phyloP scores from a whole-genome alignment of 2,797 vertebrate species.

The Schizothorax lantsangensis region DNA sequence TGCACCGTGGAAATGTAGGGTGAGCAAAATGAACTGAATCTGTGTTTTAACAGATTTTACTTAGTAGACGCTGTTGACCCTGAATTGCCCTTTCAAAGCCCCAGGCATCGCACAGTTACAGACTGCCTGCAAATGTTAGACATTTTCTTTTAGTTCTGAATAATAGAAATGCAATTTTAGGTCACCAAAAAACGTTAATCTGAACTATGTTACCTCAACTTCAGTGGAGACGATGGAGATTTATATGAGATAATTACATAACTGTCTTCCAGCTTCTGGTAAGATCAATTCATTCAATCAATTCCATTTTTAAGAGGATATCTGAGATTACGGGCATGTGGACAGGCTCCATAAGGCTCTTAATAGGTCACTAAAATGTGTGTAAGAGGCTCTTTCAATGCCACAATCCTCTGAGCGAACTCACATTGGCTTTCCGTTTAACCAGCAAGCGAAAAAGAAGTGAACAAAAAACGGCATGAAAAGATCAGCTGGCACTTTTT shows the following conservation, averaged over 20 bases:
- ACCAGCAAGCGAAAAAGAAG: slow-evolving; percentile 35
- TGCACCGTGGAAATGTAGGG: slow-evolving; percentile 36
- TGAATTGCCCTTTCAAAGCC: slow-evolving; percentile 29
- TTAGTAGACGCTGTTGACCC: slow-evolving; percentile 43
- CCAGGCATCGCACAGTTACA: slow-evolving; percentile 21
- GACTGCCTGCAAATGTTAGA: slow-evolving; percentile 1
- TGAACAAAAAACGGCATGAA: slow-evolving; percentile 53
- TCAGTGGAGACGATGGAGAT: slow-evolving; percentile 74
- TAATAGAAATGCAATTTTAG: slow-evolving; percentile 7
- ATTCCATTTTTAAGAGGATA: slow-evolving; percentile 83
- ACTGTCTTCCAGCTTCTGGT: slow-evolving; percentile 73
- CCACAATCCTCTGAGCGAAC: slow-evolving; percentile 66
- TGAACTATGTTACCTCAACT: slow-evolving; percentile 9
- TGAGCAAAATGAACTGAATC: slow-evolving; percentile 44
- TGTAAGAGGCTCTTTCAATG: slow-evolving; percentile 71
- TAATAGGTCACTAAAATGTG: slow-evolving; percentile 80
- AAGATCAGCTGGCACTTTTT: slow-evolving; percentile 50
- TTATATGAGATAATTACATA: slow-evolving; percentile 80
- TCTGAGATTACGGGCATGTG: slow-evolving; percentile 76
- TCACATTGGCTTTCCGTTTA: slow-evolving; percentile 29
- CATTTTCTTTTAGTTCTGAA: slow-evolving; percentile 8
- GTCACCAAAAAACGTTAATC: background rate
- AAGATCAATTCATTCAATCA: slow-evolving; percentile 84
- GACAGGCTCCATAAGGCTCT: slow-evolving; percentile 76
- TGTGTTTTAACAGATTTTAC: slow-evolving; percentile 49